phyloP scores from a whole-genome alignment of 2,888 invertebrate genomes.

The Parelbella ahira region DNA sequence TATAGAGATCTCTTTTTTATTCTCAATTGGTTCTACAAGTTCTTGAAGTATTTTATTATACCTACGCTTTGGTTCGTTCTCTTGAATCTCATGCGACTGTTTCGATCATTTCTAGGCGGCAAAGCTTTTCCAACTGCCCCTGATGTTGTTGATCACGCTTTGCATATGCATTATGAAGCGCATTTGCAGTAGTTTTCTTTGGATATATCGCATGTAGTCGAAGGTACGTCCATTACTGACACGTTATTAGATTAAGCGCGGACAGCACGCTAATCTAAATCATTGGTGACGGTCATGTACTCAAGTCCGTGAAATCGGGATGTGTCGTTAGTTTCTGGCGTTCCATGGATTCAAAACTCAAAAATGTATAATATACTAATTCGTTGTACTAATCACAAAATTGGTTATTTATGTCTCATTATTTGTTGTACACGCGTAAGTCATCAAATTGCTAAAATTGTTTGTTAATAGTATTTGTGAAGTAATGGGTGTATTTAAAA shows the following conservation, averaged over 20 bases:
- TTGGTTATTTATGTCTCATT: neutral
- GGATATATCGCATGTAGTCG: conserved; percentile 81
- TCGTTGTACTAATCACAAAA: conserved; percentile 1
- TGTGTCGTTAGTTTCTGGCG: neutral
- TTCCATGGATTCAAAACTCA: neutral
- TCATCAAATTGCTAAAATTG: neutral
- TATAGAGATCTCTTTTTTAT: no score
- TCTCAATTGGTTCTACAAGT: no score
- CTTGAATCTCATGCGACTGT: conserved; percentile 62
- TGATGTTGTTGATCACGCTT: conserved; percentile 82
- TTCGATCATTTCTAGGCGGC: conserved; percentile 80
- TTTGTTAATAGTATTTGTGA: conserved; percentile 34
- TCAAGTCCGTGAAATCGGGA: conserved; percentile 23
- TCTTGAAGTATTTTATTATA: conserved; percentile 1
- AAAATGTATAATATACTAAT: no score
- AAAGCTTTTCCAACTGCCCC: conserved; percentile 80
- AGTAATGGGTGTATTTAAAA: conserved; percentile 73
- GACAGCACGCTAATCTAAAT: conserved; percentile 56
- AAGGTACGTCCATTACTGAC: conserved; percentile 80
- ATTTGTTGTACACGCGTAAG: neutral
- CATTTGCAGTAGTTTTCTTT: conserved; percentile 82
- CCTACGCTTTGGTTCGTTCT: conserved; percentile 27
- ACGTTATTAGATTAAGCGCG: conserved; percentile 58
- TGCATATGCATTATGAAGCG: conserved; percentile 82
- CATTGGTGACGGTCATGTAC: conserved; percentile 57